Conservation (phyloP, 1,140 invertebrate species). For the Brachionus rubens region DNA sequence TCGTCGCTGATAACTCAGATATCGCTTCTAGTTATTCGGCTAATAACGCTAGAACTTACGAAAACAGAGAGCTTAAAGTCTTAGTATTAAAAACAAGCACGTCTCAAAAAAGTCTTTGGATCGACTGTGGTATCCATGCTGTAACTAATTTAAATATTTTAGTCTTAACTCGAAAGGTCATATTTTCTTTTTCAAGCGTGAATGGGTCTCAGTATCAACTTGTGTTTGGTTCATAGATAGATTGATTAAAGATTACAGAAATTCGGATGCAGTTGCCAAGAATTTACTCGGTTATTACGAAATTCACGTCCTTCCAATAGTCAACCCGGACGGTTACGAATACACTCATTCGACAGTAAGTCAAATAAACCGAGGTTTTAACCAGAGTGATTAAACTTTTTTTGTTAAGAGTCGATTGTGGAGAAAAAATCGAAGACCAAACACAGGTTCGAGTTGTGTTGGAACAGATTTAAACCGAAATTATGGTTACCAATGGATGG, state of each 20-base stretch:
- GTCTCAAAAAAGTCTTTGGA: neutral
- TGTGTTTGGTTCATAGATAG: slow-evolving; percentile 9
- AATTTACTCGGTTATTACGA: slow-evolving; percentile 16
- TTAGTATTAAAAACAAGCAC: neutral
- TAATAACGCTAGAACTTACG: neutral
- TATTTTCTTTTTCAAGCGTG: neutral
- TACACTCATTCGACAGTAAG: slow-evolving; percentile 10
- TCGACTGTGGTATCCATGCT: slow-evolving; percentile 41
- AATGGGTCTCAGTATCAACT: neutral
- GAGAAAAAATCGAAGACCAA: slow-evolving; percentile 46
- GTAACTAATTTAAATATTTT: neutral
- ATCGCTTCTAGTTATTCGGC: neutral
- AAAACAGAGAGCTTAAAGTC: neutral
- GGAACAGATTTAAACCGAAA: slow-evolving; percentile 42
- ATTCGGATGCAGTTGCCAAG: neutral
- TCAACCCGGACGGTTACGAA: slow-evolving; percentile 44
- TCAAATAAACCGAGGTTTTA: neutral
- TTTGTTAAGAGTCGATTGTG: slow-evolving; percentile 36
- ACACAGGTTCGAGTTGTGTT: slow-evolving; percentile 7
- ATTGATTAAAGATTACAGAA: neutral
- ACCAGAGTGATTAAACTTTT: neutral
- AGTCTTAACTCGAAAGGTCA: neutral
- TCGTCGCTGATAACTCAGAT: slow-evolving; percentile 4
- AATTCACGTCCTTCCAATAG: slow-evolving; percentile 26
- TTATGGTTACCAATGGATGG: slow-evolving; percentile 22